Evolutionary conservation across 2,888 invertebrate species (phyloP), one percentile per base, ranked within the genome.

Genomic region (Diabrotica balteata): DNA sequence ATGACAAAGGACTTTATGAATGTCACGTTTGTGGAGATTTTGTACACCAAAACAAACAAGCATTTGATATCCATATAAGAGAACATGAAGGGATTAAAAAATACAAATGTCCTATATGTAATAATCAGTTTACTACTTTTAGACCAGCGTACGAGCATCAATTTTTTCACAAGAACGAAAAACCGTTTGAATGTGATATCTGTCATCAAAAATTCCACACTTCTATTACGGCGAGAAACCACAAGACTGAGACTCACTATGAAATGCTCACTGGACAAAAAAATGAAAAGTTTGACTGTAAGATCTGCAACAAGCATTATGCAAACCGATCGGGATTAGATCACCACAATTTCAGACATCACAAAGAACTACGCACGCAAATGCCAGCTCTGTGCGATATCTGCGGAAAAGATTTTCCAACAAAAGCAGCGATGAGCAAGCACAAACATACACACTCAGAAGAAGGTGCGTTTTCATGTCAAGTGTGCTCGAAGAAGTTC

Each of bases 141-240:
- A 66, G 72, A 7, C 65, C 68, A 32, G 75, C 76, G 51, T 68
- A 72, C 7, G 75, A 74, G 4, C 82, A 82, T 68, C 82, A 82
- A 72, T 79, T 82, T 67, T 80, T 81, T 67, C 88, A 88, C 68
- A 86, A 86, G 0, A 88, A 87, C 0, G 87, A 87, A 67, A 77
- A 75, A 46, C 75, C 75, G 0, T 78, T 75, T 55, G 72, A 71
- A 45, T 75, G 76, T 55, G 76, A 76, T 60, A 75, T 75, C 11
- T 75, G 76, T 61, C 87, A 86, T 49, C 87, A 87, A 70, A 85
- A 86, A 45, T 87, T 87, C 68, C 86, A 86, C 78, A 82, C 80
- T 69, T 81, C 82, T 0, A 86, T 88, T 75, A 87, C 87, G 70
- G 76, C 88, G 11, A 85, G 83, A 4, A 82, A 86, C 0, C 88